These are phyloP conservation scores for Equus quagga DNA, from an alignment of 2,113 vertebrate genomes.

Conservation along the genomic window DNA sequence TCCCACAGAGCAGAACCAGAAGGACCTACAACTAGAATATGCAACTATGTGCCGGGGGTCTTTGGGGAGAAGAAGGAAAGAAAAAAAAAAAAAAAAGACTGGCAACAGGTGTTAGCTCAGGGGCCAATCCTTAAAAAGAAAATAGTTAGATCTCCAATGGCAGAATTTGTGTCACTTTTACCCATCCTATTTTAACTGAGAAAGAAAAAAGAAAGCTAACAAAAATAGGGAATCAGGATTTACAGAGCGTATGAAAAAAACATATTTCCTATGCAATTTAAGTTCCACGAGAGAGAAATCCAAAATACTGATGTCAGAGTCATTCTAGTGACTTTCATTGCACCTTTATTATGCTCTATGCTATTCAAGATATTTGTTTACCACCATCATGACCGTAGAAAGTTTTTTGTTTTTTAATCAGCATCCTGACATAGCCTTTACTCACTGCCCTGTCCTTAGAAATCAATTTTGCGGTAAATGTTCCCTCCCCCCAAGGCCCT, in stretches of 20 bases:
- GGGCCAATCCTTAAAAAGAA: too few species aligned
- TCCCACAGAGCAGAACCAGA: too few species aligned
- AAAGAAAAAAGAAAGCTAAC: neutral
- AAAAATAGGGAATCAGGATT: neutral
- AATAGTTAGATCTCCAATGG: neutral
- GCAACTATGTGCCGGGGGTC: too few species aligned
- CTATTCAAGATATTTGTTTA: conserved; percentile 20
- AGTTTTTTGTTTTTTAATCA: neutral
- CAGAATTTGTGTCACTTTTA: conserved; percentile 41
- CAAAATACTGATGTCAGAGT: neutral
- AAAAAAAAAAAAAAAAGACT: too few species aligned
- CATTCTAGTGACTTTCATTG: neutral
- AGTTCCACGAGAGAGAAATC: neutral
- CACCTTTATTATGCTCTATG: neutral
- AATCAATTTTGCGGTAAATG: conserved; percentile 11
- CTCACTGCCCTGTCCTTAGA: neutral
- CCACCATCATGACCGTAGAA: neutral
- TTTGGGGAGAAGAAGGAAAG: too few species aligned
- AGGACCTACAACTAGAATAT: too few species aligned
- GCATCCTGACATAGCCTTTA: conserved; percentile 19
- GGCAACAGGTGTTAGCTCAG: too few species aligned
- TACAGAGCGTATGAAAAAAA: neutral
- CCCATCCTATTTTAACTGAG: neutral
- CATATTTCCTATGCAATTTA: neutral
- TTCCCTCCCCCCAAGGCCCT: neutral